Evolutionary conservation across 2,113 vertebrate genomes (phyloP), one percentile per base, ranked within the genome.

Genomic region (Semicossyphus pulcher): DNA sequence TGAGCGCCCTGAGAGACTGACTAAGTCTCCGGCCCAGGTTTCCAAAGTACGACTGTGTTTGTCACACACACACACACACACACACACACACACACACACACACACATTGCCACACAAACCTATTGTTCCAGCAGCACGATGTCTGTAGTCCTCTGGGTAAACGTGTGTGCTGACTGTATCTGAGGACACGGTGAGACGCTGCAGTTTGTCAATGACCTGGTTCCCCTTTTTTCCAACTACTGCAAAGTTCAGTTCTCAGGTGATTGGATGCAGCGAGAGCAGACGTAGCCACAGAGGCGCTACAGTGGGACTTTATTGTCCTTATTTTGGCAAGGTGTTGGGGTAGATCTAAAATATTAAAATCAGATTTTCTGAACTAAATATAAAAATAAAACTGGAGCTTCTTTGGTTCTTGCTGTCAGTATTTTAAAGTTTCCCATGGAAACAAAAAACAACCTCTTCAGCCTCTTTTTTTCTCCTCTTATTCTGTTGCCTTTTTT

Each of bases 191-290:
- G 59, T 60, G 72, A 78, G 85, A 78, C 34, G 37, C 21, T 82
- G 69, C 81, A 79, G 73, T 83, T 88, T 79, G 78, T 82, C 71
- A 81, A 4, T 75, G 86, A 83, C 88, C 84, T 69, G 83, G 42
- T 85, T 80, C 59, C 23, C 53, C 64, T 52, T 62, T n/a, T 11
- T 53, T 73, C 53, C 31, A 29, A 26, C 70, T 56, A 10, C 82
- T 77, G 77, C 69, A 78, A 67, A 83, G 74, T 89, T 85, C 80
- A 72, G 28, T 60, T 64, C 76, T 82, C 82, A 58, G 57, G 78
- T 47, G 82, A 79, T 49, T 11, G 26, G 28, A 51, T 0, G 49
- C 71, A 74, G 48, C 0, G 8, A 20, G 80, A 72, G 47, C 65
- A 78, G 72, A 18, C 76, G 75, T 28, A 51, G 16, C 41, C 20